These are phyloP conservation scores for Procavia capensis DNA, from an alignment of 2,113 vertebrate genomes.

Conservation along the genomic window DNA sequence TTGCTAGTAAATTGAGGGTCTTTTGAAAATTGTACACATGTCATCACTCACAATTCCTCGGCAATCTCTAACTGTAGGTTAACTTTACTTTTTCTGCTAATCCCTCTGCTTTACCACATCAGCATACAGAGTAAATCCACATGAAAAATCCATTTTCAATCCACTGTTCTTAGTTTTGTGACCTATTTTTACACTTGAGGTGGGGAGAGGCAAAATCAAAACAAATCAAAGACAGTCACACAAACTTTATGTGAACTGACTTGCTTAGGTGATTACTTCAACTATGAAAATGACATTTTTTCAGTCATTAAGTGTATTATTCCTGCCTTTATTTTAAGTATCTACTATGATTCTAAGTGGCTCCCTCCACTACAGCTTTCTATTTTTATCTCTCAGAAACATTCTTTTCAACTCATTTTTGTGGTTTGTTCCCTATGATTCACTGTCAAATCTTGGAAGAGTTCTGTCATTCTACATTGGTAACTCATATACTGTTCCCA, in stretches of 20 bases:
- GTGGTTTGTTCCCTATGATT: not conserved
- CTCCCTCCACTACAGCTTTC: not conserved
- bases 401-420: too few relatives aligned
- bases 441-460: not conserved
- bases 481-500: not conserved
- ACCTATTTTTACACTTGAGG: too few relatives aligned
- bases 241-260: not conserved
- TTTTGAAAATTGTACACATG: too few relatives aligned
- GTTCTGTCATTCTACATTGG: not conserved
- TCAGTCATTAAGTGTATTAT: not conserved
- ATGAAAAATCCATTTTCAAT: too few relatives aligned
- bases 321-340: not conserved
- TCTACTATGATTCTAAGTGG: not conserved
- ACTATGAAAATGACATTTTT: not conserved
- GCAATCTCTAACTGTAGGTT: not conserved
- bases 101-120: not conserved
- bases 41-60: not conserved
- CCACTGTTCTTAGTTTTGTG: too few relatives aligned
- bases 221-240: not conserved
- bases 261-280: not conserved
- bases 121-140: not conserved
- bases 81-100: not conserved
- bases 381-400: not conserved
- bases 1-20: too few relatives aligned
- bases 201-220: too few relatives aligned